Evolutionary conservation across 2,113 vertebrate genomes (phyloP).

Genomic region (Petaurus breviceps): DNA sequence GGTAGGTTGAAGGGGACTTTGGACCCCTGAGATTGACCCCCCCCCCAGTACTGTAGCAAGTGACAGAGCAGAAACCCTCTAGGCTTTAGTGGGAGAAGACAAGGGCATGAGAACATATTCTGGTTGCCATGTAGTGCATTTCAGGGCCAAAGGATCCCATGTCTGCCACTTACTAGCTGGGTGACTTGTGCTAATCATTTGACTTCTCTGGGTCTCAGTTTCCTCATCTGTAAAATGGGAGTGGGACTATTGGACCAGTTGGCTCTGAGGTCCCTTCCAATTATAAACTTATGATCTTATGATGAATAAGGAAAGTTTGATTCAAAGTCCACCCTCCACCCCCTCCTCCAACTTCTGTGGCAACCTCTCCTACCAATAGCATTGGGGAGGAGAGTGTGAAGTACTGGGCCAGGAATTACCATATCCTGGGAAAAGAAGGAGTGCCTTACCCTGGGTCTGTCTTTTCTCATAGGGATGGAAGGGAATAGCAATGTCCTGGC

Average conservation of each 20-base stretch:
- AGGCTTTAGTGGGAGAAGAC: background rate
- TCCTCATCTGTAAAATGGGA: background rate
- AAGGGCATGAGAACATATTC: background rate
- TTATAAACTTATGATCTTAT: background rate
- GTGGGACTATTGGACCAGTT: background rate
- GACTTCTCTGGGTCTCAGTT: background rate
- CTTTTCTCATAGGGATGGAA: background rate
- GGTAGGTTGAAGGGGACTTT: background rate
- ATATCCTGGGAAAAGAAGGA: background rate
- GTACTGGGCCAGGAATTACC: background rate
- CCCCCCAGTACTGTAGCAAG: background rate
- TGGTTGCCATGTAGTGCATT: background rate
- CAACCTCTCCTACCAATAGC: background rate
- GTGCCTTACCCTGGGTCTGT: background rate
- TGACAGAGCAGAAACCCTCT: background rate
- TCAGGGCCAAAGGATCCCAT: background rate
- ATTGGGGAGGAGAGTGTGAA: background rate
- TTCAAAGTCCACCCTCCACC: background rate
- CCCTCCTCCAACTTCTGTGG: background rate
- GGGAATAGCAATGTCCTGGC: background rate
- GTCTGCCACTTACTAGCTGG: background rate
- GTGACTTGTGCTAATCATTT: background rate
- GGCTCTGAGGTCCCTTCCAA: too few relatives aligned
- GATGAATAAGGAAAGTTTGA: background rate
- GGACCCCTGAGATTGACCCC: background rate